Conservation (phyloP, 2,797 vertebrate species). For the Propithecus perrieri region DNA sequence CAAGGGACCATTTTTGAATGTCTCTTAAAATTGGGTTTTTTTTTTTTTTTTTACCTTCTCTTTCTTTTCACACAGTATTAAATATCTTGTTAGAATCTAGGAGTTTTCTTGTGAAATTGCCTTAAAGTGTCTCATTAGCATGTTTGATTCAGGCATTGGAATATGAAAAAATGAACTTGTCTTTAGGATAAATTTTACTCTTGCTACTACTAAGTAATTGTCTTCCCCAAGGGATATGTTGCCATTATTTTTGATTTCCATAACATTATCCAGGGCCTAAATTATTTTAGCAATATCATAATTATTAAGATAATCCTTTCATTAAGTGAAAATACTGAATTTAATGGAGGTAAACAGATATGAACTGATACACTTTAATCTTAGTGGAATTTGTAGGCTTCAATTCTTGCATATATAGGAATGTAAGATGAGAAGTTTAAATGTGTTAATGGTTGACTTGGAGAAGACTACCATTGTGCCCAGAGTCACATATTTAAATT, state of each 20-base stretch:
- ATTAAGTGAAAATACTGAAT: neutral
- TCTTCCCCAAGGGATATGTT: neutral
- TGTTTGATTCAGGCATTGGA: conserved; percentile 30
- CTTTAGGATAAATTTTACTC: neutral
- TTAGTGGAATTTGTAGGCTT: neutral
- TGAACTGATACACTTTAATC: neutral
- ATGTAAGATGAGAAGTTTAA: neutral
- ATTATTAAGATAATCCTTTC: neutral
- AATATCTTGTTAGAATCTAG: conserved; percentile 67
- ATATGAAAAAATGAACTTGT: neutral
- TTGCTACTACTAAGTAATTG: conserved; percentile 18
- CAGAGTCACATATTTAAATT: neutral
- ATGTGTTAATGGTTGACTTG: neutral
- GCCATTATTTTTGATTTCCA: neutral
- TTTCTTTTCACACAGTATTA: conserved; percentile 55
- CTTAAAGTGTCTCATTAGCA: conserved; percentile 51
- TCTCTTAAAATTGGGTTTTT: conserved; percentile 45
- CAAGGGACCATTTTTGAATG: conserved; percentile 64
- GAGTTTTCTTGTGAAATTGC: conserved; percentile 56
- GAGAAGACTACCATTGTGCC: neutral
- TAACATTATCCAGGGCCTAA: neutral
- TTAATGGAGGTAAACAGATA: neutral
- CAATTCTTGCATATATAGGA: neutral
- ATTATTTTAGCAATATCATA: neutral
- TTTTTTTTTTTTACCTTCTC: conserved; percentile 40